Evolutionary conservation across 2,888 invertebrate genomes (phyloP), one percentile per base, ranked within the genome.

Genomic region (Pristionchus fissidentatus): DNA sequence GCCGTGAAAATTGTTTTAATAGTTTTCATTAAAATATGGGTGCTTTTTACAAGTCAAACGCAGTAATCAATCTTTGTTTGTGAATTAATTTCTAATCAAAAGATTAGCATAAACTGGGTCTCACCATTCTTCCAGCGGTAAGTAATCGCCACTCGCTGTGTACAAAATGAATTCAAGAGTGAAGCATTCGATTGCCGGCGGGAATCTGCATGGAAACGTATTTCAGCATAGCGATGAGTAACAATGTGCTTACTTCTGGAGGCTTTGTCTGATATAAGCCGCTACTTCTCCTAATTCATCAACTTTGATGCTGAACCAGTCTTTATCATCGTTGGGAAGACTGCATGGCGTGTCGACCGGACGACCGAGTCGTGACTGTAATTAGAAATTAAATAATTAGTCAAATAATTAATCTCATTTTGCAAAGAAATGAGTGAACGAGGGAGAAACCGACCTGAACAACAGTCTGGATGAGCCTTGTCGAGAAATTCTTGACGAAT

Each of bases 251-350:
- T 57, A 85, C 85, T 52, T 60, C 46, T 78, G 46, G 3, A 85
- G 43, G 70, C 83, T 84, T n/a, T 82, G 62, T n/a, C 83, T 82
- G 46, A 86, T 79, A 70, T 85, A 84, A 0, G 86, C 86, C 1
- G 86, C 79, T 1, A 86, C 84, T 79, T 86, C 86, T 57, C 86
- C 86, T 15, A 86, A 35, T 60, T 86, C 86, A 29, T 84, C 84
- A 1, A 84, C 29, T 49, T 52, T 78, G 35, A 86, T 29, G 35
- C 85, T 85, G 80, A 86, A 86, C 86, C 86, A 86, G 41, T 81
- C 81, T 77, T 81, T 81, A n/a, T 81, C 80, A 8, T 81, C 80
- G n/a, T n/a, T 46, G 3, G 80, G 80, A 3, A 22, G 60, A 41
- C 22, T 81, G 62, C 80, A 81, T 46, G 4, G 7, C 7, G 80